These are phyloP conservation scores for Watsonalla cultraria DNA, from an alignment of 2,888 invertebrate genomes.

Conservation along the genomic window DNA sequence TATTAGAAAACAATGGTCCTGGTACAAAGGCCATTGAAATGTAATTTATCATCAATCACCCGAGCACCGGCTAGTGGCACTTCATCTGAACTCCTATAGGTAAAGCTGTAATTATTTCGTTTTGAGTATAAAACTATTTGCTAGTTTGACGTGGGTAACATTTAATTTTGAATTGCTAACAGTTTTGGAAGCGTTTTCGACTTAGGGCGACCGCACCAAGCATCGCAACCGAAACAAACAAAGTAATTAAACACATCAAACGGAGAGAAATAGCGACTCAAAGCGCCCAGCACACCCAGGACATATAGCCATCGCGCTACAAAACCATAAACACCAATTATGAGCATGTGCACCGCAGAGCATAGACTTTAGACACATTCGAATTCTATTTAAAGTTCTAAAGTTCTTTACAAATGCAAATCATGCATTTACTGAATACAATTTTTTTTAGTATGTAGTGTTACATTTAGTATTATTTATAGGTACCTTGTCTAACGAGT, in stretches of 20 bases:
- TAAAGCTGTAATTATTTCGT: slow-evolving; percentile 62
- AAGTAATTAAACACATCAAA: slow-evolving; percentile 79
- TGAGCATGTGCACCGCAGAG: background rate
- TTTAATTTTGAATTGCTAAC: slow-evolving; percentile 73
- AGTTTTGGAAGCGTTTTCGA: slow-evolving; percentile 68
- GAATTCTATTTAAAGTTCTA: no score
- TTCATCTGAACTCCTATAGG: slow-evolving; percentile 18
- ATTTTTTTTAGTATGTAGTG: no score
- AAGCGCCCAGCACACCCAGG: slow-evolving; percentile 34
- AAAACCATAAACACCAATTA: background rate
- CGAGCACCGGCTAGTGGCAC: slow-evolving; percentile 30
- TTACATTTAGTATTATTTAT: no score
- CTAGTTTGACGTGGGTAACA: slow-evolving; percentile 74
- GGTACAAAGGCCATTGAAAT: slow-evolving; percentile 3
- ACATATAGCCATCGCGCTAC: slow-evolving; percentile 13
- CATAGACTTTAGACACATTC: background rate
- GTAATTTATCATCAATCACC: slow-evolving; percentile 15
- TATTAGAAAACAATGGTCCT: background rate
- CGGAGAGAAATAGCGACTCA: slow-evolving; percentile 66
- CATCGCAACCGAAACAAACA: slow-evolving; percentile 74
- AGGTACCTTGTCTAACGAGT: no score
- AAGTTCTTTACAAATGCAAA: background rate
- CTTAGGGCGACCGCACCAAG: slow-evolving; percentile 69
- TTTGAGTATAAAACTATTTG: slow-evolving; percentile 64
- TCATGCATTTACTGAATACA: no score